Conservation (phyloP, 2,113 vertebrate genomes). For the Pyxicephalus adspersus region DNA sequence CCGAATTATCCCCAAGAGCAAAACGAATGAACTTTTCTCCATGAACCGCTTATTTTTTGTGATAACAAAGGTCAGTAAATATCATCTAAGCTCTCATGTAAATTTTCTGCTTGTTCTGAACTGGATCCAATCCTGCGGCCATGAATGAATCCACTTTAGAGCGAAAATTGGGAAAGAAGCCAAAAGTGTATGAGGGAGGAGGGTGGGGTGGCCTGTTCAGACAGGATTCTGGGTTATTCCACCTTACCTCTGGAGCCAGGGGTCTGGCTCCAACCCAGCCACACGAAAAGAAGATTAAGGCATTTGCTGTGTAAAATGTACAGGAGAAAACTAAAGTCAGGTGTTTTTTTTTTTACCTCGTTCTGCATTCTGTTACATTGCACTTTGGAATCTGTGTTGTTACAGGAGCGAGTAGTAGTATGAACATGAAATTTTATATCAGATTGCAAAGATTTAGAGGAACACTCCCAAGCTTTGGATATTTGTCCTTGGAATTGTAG, state of each 20-base stretch:
- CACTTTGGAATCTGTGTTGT: constrained; percentile 67
- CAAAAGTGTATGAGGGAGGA: constrained; percentile 76
- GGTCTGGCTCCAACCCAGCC: constrained; percentile 77
- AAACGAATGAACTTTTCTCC: constrained; percentile 34
- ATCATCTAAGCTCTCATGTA: constrained; percentile 64
- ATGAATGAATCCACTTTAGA: constrained; percentile 77
- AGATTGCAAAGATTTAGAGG: no score
- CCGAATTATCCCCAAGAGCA: constrained; percentile 47
- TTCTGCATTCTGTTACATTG: constrained; percentile 66
- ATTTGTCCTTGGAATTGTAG: no score
- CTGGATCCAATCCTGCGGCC: constrained; percentile 69
- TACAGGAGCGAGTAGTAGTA: constrained; percentile 56
- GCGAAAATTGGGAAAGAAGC: constrained; percentile 75
- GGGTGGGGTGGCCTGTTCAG: constrained; percentile 78
- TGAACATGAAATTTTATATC: no score
- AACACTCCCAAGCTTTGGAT: no score
- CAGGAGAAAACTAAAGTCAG: constrained; percentile 74
- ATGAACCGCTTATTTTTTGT: constrained; percentile 54
- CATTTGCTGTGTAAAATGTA: constrained; percentile 75
- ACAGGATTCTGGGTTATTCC: constrained; percentile 79
- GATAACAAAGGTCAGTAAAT: constrained; percentile 66
- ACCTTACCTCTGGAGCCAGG: constrained; percentile 84
- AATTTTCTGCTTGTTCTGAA: constrained; percentile 68
- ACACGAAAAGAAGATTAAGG: constrained; percentile 70
- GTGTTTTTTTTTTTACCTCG: constrained; percentile 65